These are phyloP conservation scores for Apis mellifera DNA, from an alignment of 1,140 invertebrate genomes.

Conservation along the genomic window Amel_HAv3.1 CM009942.2:7662501-7663000, in stretches of 20 bases:
- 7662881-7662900: neutral
- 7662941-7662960: no score
- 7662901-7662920: neutral
- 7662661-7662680: neutral
- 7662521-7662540: neutral
- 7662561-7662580: neutral
- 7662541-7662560: neutral
- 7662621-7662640: neutral
- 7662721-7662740: no score
- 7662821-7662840: neutral
- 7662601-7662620: neutral
- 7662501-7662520: neutral
- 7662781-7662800: no score
- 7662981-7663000: no score
- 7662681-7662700: neutral
- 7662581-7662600: neutral
- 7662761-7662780: no score
- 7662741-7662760: no score
- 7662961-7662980: no score
- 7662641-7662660: neutral
- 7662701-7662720: neutral
- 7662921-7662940: constrained; percentile 7
- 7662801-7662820: neutral
- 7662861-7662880: neutral
- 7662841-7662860: neutral